Evolutionary conservation across 2,113 vertebrate genomes (phyloP).

Genomic region (Polypterus senegalus): DNA sequence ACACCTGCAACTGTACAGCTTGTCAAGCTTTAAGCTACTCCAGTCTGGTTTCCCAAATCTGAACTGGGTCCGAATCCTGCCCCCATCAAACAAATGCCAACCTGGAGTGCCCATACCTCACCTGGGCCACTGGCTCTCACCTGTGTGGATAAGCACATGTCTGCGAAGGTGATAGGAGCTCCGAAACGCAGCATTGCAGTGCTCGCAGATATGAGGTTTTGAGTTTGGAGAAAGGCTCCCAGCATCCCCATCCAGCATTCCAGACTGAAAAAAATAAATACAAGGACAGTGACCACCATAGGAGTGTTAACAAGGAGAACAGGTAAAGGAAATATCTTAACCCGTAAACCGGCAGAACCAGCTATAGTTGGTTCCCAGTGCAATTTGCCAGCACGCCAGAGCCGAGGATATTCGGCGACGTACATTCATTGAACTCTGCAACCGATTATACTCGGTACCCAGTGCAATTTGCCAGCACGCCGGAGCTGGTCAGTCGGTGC

Average conservation of each 20-base stretch:
- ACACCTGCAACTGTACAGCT: too few species aligned
- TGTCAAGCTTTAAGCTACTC: too few species aligned
- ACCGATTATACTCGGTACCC: not conserved
- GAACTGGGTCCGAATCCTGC: too few species aligned
- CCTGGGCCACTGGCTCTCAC: conserved; percentile 32
- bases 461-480: not conserved
- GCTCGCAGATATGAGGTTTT: conserved; percentile 95
- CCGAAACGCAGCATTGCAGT: conserved; percentile 91
- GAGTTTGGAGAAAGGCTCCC: conserved; percentile 75
- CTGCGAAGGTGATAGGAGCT: conserved; percentile 96
- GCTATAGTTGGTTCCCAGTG: not conserved
- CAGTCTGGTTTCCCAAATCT: too few species aligned
- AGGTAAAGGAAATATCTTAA: not conserved
- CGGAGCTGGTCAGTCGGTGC: too few species aligned
- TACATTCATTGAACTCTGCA: too few species aligned
- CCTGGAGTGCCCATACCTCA: too few species aligned
- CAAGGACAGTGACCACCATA: not conserved
- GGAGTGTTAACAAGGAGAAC: not conserved
- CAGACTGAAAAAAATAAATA: conserved; percentile 41
- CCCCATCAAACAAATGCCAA: too few species aligned
- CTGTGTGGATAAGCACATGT: conserved; percentile 96
- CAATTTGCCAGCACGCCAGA: too few species aligned
- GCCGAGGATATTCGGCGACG: too few species aligned
- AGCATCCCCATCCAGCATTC: conserved; percentile 73
- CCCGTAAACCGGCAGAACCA: not conserved